Base-by-base conservation (phyloP, 2,888 invertebrate genomes). In the Pterostichus niger region DNA sequence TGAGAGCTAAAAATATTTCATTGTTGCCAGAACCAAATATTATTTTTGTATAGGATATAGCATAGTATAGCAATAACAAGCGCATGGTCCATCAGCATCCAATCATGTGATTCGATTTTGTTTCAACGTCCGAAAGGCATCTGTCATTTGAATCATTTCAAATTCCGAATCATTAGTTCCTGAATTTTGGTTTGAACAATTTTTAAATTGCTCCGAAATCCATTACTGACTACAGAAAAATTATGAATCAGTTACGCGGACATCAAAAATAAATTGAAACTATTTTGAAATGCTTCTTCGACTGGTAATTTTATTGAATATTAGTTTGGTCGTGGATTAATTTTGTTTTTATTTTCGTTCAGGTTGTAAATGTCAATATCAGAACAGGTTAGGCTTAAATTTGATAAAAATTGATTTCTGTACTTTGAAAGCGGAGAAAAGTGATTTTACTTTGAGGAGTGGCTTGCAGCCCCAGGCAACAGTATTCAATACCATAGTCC, bases 131-230 rank as follows among this genome's bases (percentile, higher is more conserved):
- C 75, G 75, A 33, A 49, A 54, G 52, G 52, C 75, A 75, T 75
- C 75, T 75, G 75, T 75, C 75, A 75, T 75, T 75, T 52, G 75
- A 33, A 75, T 75, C 75, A 75, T 75, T 75, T 75, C 75, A 75
- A 75, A 75, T 75, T 75, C 75, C 75, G 52, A 52, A 75, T 75
- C 75, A 75, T 75, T 75, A 75, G 75, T 52, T 75, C 49, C 75
- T 33, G 52, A 49, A 75, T 52, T 75, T 75, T 44, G 52, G 75
- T 75, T 10, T 49, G 68, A 71, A 46, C 33, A 46, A 44, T 71
- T 71, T 71, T 71, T 71, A 44, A 71, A 71, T 71, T 71, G 68
- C 44, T 71, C 11, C 44, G 6, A 44, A 71, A 71, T 40, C 10
- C 46, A 71, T 68, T 44, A 40, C 17, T 7, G 44, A 46, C 3